Conservation (phyloP, 2,797 vertebrate species). For the Discoglossus pictus region DNA sequence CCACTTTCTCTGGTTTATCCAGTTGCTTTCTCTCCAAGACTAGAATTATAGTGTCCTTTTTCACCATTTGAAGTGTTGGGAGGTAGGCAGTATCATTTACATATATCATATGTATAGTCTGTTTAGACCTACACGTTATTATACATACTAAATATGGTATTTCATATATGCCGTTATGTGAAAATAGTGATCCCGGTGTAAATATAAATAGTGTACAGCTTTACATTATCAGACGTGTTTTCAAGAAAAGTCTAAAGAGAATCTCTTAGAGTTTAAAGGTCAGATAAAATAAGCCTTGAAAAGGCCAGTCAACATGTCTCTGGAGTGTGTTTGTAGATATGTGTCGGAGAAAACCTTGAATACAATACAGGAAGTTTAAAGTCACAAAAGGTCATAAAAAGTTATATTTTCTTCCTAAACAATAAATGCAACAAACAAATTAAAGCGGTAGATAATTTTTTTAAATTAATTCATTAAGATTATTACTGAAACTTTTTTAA, state of each 20-base stretch:
- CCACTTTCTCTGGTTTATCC: no score
- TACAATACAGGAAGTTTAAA: not conserved
- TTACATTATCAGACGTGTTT: constrained; percentile 32
- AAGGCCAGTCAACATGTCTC: constrained; percentile 34
- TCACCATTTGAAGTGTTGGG: no score
- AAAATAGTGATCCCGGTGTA: constrained; percentile 24
- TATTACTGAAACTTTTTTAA: no score
- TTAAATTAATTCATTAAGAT: no score
- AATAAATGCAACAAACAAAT: no score
- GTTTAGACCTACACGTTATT: constrained; percentile 2
- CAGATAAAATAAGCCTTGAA: constrained; percentile 28
- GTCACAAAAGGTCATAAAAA: constrained; percentile 18
- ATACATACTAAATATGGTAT: constrained; percentile 34
- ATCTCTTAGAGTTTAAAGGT: constrained; percentile 35
- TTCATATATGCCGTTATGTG: constrained; percentile 21
- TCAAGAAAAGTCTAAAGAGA: constrained; percentile 19
- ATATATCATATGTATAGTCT: not conserved
- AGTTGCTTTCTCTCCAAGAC: no score
- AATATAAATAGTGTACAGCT: constrained; percentile 35
- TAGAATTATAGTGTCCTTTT: no score
- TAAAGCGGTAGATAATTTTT: no score
- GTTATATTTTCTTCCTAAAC: not conserved
- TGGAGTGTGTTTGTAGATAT: constrained; percentile 9
- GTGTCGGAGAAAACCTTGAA: not conserved
- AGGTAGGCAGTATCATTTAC: not conserved